Base-by-base conservation (phyloP, 2,888 invertebrate genomes). In the Perithous albicinctus region DNA sequence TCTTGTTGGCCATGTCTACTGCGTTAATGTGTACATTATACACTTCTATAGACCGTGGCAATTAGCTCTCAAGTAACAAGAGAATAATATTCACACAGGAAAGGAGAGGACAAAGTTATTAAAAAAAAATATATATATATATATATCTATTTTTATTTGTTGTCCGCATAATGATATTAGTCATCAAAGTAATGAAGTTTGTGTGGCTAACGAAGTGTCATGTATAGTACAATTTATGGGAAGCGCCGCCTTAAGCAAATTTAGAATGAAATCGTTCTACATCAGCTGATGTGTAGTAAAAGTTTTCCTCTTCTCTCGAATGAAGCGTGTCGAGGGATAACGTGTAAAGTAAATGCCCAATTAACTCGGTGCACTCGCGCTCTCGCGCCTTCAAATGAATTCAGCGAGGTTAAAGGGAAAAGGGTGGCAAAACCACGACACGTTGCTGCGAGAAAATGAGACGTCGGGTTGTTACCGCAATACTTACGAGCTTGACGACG, bases 61-160 rank as follows among this genome's bases (percentile, higher is more conserved):
- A 61, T 63, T 83, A 83, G 78, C 69, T 66, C 67, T 46, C 38
- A 61, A 54, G 35, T 80, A 74, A 85, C 78, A 70, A 83, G 73
- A 77, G 77, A 85, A 83, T 82, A 75, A 85, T 80, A 83, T 83
- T 81, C 83, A 75, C 80, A 35, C 43, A 51, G 18, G 29, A 46
- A 10, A 43, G 12, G 8, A 43, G 10, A 18, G 29, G 43, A 43
- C 15, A 43, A 10, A 43, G 23, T 5, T 29, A 26, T 56, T 41
- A 29, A 10, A 3, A 10, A 3, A 43, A 43, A 38, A 12, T 7
- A 1, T 5, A 35, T 43, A 5, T 5, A 43, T 43, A n/a, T n/a
- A n/a, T 43, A 12, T 43, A 0, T 43, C 0, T 15, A n/a, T 43
- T 15, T n/a, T 2, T n/a, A 43, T n/a, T n/a, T 2, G 10, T n/a